These are phyloP conservation scores for Metellina segmentata DNA, from an alignment of 2,888 invertebrate genomes.

Conservation along the genomic window DNA sequence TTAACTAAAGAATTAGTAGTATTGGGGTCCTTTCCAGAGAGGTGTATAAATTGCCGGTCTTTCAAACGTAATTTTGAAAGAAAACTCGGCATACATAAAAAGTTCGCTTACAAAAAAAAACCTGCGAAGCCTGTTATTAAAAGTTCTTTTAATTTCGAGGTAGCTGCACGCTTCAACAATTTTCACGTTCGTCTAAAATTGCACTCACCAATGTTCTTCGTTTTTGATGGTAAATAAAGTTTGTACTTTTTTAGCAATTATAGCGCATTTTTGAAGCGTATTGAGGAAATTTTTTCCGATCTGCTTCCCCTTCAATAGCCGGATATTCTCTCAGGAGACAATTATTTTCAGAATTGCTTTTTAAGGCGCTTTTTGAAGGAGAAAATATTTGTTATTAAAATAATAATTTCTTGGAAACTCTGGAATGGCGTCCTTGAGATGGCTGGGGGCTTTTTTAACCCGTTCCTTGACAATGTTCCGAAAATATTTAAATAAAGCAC, in stretches of 20 bases:
- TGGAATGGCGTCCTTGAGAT: background rate
- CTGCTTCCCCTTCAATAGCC: background rate
- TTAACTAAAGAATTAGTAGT: conserved; percentile 68
- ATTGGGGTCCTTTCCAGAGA: conserved; percentile 52
- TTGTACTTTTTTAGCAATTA: conserved; percentile 60
- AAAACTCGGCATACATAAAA: conserved; percentile 24
- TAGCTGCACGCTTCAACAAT: conserved; percentile 48
- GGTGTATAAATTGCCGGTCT: conserved; percentile 59
- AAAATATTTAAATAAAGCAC: too few relatives aligned
- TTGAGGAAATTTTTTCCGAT: background rate
- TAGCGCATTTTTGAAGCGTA: conserved; percentile 28
- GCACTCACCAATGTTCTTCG: conserved; percentile 36
- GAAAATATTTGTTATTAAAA: background rate
- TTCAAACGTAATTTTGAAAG: conserved; percentile 65
- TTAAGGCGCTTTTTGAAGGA: background rate
- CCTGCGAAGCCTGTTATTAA: conserved; percentile 59
- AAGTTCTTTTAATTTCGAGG: conserved; percentile 67
- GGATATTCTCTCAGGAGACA: conserved; percentile 1
- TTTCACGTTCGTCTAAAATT: conserved; percentile 72
- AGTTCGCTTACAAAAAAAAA: background rate
- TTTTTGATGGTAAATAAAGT: conserved; percentile 70
- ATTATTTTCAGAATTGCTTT: background rate
- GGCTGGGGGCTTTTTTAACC: background rate
- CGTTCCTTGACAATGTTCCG: background rate
- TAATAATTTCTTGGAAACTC: background rate